These are phyloP conservation scores for Bradysia coprophila DNA, from an alignment of 1,140 invertebrate genomes.

Conservation along the genomic window DNA sequence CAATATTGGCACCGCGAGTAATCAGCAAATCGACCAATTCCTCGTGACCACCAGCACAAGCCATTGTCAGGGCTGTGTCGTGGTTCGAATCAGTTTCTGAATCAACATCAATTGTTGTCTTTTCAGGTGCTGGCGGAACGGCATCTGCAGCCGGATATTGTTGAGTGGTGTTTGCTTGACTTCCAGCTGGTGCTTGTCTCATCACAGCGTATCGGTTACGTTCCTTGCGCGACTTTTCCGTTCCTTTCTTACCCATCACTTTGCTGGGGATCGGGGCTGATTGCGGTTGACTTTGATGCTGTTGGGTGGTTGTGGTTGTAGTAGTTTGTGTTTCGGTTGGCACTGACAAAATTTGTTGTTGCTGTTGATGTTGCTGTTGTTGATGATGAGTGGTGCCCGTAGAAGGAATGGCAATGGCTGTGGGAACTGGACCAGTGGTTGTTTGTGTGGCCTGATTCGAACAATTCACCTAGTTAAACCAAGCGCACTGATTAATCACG, in stretches of 20 bases:
- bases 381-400: constrained; percentile 3
- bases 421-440: constrained; percentile 18
- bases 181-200: constrained; percentile 26
- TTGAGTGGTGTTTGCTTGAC: constrained; percentile 19
- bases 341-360: constrained; percentile 13
- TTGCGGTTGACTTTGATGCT: constrained; percentile 16
- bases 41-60: constrained; percentile 92
- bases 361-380: constrained; percentile 10
- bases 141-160: constrained; percentile 24
- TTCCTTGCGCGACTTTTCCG: constrained; percentile 22
- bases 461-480: too few relatives aligned
- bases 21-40: constrained; percentile 86
- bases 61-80: constrained; percentile 92
- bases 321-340: constrained; percentile 10
- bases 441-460: too few relatives aligned
- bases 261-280: constrained; percentile 17
- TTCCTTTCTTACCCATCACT: constrained; percentile 23
- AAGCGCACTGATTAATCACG: too few relatives aligned
- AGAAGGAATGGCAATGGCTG: constrained; percentile 16
- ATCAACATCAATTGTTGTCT: constrained; percentile 78
- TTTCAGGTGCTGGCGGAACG: constrained; percentile 27
- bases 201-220: constrained; percentile 15
- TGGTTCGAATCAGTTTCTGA: constrained; percentile 96
- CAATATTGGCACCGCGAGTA: constrained; percentile 79
- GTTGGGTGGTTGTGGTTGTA: constrained; percentile 9